Evolutionary conservation across 1,140 invertebrate genomes (phyloP), one percentile per base, ranked within the genome.

Genomic region (Papilio aristodemus): DNA sequence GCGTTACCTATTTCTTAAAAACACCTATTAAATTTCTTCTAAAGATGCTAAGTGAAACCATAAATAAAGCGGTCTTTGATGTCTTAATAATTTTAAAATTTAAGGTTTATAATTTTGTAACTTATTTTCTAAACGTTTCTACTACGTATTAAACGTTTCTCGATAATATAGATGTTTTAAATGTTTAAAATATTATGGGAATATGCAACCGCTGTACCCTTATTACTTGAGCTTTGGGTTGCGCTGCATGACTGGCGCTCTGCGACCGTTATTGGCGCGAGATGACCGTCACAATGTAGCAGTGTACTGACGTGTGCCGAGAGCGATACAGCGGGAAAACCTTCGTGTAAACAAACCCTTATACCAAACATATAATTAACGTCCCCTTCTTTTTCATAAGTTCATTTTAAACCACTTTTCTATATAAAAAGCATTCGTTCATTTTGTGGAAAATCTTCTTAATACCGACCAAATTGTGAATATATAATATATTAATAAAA

Each of bases 211-310:
- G 72, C 73, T 39, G 41, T 1, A 43, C n/a, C 19, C 46, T n/a
- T 69, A 8, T 67, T 25, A 58, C 38, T 68, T 37, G 64, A 8
- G 54, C 57, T 62, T 46, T 73, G 69, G 69, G 75, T 71, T 70
- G 64, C 57, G 72, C 62, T 71, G 73, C 77, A 73, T 88, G 86
- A 88, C 84, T 78, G 69, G 83, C 80, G 68, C 41, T 75, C 78
- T 80, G 41, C 36, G 60, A 67, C 73, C 76, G 75, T 84, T 89
- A 89, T 89, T 89, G 85, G 77, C 76, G 73, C 75, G 71, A 86
- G 85, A 85, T 89, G 86, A 89, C 85, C 85, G 84, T 81, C 83
- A 88, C 81, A 81, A 81, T 79, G 79, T 72, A n/a, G n/a, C n/a
- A n/a, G n/a, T 71, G 71, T 68, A 46, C 62, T 69, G 64, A 63